Conservation (phyloP, 2,797 vertebrate genomes). For the Uromys caudimaculatus region DNA sequence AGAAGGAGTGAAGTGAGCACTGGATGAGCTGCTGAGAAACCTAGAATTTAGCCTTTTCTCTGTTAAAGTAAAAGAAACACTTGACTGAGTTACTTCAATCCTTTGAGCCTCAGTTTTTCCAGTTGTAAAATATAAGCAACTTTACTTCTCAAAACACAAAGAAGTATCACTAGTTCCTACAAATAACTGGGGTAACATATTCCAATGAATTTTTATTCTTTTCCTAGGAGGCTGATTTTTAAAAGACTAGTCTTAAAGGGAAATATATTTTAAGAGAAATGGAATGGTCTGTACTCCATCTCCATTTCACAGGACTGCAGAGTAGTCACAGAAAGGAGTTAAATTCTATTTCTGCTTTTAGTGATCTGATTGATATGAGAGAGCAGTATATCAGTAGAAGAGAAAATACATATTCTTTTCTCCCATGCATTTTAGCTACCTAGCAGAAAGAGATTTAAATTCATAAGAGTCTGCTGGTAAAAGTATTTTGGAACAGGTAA, state of each 20-base stretch:
- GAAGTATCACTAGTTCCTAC: background rate
- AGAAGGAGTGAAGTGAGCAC: background rate
- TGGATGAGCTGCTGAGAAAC: background rate
- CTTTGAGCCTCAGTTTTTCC: constrained; percentile 33
- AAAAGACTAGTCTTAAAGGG: background rate
- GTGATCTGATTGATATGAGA: background rate
- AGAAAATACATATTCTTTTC: background rate
- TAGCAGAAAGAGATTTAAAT: background rate
- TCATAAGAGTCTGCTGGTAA: background rate
- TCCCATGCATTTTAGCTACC: background rate
- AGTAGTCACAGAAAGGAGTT: constrained; percentile 17
- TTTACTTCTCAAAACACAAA: constrained; percentile 30
- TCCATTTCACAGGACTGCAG: background rate
- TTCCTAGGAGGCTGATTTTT: constrained; percentile 21
- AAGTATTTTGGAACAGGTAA: background rate
- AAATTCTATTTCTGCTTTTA: constrained; percentile 33
- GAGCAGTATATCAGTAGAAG: background rate
- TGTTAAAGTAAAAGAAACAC: constrained; percentile 14
- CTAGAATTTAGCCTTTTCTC: constrained; percentile 17
- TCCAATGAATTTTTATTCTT: constrained; percentile 27
- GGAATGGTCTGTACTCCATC: background rate
- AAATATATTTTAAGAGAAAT: constrained; percentile 21
- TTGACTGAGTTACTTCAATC: constrained; percentile 34
- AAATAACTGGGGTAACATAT: background rate
- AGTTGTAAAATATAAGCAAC: background rate